Base-by-base conservation (phyloP, 2,113 vertebrate genomes). In the Pimephales promelas region DNA sequence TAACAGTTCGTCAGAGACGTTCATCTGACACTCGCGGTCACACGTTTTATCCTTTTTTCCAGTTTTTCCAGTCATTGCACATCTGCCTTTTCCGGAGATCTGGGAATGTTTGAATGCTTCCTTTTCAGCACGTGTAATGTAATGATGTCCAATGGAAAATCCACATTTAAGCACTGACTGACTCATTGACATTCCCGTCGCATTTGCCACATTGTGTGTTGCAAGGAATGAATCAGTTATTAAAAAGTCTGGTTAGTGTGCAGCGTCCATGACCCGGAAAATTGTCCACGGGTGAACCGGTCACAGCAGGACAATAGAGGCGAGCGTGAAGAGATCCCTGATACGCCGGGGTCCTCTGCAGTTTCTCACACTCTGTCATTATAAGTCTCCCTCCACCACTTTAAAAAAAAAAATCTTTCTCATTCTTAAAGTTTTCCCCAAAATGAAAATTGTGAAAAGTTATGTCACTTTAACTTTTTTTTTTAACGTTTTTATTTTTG, bases 191-290 rank as follows among this genome's bases (percentile, higher is more conserved):
- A 57, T 61, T 52, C 81, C 71, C 34, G 80, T 88, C 82, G 59
- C 64, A 36, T 36, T 5, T 0, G 64, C 31, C 18, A 20, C 0
- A 22, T 86, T 82, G 83, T 56, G n/a, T 43, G 68, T 85, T 85
- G 82, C 79, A 61, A 86, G 80, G 62, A 70, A 89, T 90, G 85
- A 88, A 92, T 90, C 81, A 49, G 7, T 13, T 86, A 87, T 81
- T 89, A 68, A 85, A 84, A 61, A 83, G 80, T 73, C 68, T 86
- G 87, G 86, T 90, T 85, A 84, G 56, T 59, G 84, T 85, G 24
- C 86, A 85, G 82, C 54, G 61, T 77, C 83, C 64, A 31, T 90
- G 86, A 90, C 89, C 56, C 81, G 49, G 54, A 75, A 56, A 84
- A 78, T 34, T 56, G 68, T 52, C 54, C 26, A 14, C 64, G 86